Evolutionary conservation across 2,797 vertebrate genomes (phyloP).

Genomic region (Hemibagrus guttatus): DNA sequence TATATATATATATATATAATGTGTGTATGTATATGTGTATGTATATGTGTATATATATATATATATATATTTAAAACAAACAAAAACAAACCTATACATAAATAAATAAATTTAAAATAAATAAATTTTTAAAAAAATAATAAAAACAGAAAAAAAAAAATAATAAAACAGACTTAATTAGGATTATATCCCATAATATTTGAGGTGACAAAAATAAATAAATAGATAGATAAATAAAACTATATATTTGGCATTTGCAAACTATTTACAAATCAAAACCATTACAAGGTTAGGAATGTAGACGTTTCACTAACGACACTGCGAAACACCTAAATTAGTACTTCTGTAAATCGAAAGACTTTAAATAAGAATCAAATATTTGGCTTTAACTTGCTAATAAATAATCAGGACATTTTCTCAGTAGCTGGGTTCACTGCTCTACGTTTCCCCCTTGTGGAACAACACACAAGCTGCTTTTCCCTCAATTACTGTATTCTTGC

Average conservation of each 20-base stretch:
- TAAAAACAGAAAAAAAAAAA: too few species aligned
- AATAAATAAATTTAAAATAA: too few species aligned
- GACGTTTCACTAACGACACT: not conserved
- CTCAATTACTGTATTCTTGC: not conserved
- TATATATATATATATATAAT: too few species aligned
- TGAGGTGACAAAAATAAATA: not conserved
- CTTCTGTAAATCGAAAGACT: not conserved
- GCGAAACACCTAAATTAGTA: not conserved
- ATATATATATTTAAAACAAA: too few species aligned
- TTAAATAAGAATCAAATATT: too few species aligned
- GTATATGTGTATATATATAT: too few species aligned
- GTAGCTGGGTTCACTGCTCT: not conserved
- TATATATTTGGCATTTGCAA: not conserved
- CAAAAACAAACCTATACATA: too few species aligned
- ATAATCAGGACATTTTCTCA: not conserved
- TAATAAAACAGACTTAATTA: too few species aligned
- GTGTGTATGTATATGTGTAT: too few species aligned
- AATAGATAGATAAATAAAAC: not conserved
- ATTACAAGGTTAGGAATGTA: not conserved
- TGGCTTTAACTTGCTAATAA: not conserved
- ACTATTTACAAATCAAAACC: not conserved
- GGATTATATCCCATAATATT: not conserved
- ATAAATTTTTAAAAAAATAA: too few species aligned
- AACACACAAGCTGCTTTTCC: too few species aligned
- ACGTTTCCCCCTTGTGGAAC: constrained; percentile 3